Evolutionary conservation across 2,113 vertebrate species (phyloP).

Genomic region (Formicarius rufipectus): DNA sequence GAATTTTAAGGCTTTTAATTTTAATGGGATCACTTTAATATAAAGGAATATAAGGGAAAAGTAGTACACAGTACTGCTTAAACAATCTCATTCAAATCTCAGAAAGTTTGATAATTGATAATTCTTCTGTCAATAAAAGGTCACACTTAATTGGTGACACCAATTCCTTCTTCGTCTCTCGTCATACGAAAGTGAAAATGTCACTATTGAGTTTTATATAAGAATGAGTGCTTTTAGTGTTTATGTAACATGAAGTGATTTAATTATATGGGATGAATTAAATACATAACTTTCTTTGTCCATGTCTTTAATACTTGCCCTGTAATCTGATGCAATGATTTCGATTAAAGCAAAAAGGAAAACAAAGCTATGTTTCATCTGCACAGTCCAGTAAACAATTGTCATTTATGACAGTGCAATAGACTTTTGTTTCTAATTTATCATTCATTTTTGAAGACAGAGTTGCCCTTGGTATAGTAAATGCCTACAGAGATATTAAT

Average conservation of each 20-base stretch:
- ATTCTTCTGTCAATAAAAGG: neutral
- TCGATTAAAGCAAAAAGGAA: neutral
- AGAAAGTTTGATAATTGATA: neutral
- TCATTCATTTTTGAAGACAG: neutral
- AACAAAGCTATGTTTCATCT: neutral
- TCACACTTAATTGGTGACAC: neutral
- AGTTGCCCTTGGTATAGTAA: neutral
- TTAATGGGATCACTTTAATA: neutral
- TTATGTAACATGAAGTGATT: neutral
- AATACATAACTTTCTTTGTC: neutral
- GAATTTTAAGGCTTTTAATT: neutral
- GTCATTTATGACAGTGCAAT: neutral
- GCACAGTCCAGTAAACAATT: neutral
- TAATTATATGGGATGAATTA: neutral
- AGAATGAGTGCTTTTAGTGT: neutral
- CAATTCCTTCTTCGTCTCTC: neutral
- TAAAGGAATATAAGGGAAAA: neutral
- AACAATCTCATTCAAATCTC: neutral
- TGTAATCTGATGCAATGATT: neutral
- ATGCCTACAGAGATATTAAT: neutral
- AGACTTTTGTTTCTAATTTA: neutral
- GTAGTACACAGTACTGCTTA: neutral
- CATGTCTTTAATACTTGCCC: neutral
- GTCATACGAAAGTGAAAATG: neutral
- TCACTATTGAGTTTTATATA: neutral